phyloP scores from a whole-genome alignment of 2,113 vertebrate genomes.

The Ahaetulla prasina region DNA sequence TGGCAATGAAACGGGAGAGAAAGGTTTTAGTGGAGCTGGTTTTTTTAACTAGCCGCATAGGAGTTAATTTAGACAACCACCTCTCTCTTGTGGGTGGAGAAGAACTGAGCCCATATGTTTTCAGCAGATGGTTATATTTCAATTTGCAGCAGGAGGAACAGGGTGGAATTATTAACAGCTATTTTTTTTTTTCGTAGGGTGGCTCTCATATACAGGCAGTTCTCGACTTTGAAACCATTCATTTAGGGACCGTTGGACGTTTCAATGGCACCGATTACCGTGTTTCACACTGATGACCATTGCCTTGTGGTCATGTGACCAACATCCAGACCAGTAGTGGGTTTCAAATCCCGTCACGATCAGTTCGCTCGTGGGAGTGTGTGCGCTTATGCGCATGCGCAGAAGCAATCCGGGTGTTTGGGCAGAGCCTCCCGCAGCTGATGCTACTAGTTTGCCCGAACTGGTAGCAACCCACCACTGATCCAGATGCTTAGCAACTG shows the following conservation, averaged over 20 bases:
- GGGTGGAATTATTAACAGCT: background rate
- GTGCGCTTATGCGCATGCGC: no score
- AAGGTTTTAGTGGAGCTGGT: background rate
- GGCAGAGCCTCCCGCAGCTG: no score
- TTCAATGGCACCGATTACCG: no score
- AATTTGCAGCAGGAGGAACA: background rate
- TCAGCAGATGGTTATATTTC: conserved; percentile 2
- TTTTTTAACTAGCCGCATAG: background rate
- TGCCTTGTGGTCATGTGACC: background rate
- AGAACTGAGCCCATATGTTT: background rate
- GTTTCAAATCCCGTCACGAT: no score
- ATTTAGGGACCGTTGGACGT: background rate
- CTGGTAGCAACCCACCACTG: no score
- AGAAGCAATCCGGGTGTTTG: no score
- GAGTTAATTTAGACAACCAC: background rate
- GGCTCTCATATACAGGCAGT: background rate
- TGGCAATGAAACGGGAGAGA: background rate
- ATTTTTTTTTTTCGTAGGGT: background rate
- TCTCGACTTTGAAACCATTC: background rate
- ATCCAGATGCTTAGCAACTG: background rate
- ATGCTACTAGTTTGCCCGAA: no score
- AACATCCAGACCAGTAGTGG: no score
- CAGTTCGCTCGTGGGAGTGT: no score
- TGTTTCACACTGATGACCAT: background rate
- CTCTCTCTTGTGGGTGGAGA: background rate